phyloP scores from a whole-genome alignment of 1,140 invertebrate genomes.

The Drosophila sucinea region DNA sequence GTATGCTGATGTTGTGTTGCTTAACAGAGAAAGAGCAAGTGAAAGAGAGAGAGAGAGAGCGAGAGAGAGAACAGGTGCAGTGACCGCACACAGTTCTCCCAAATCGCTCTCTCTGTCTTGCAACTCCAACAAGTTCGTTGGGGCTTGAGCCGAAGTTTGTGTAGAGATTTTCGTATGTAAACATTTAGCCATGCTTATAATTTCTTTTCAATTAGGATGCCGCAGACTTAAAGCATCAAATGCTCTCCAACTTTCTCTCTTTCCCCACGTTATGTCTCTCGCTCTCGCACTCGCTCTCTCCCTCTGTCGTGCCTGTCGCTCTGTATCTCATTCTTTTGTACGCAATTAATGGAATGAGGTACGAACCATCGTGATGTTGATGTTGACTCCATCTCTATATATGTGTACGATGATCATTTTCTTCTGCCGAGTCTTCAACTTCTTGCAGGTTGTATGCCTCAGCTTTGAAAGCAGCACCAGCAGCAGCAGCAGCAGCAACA shows the following conservation, averaged over 20 bases:
- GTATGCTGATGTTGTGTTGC: slow-evolving; percentile 1
- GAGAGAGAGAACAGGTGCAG: slow-evolving; percentile 14
- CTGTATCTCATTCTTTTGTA: slow-evolving; percentile 23
- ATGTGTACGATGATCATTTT: slow-evolving; percentile 32
- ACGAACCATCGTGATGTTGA: slow-evolving; percentile 25
- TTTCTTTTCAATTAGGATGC: slow-evolving; percentile 56
- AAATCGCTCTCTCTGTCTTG: slow-evolving; percentile 7
- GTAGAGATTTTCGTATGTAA: slow-evolving; percentile 54
- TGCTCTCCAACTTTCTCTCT: slow-evolving; percentile 48
- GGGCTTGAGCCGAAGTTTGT: slow-evolving; percentile 50
- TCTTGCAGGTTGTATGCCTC: slow-evolving; percentile 34
- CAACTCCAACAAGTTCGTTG: slow-evolving; percentile 58
- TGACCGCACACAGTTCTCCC: slow-evolving; percentile 1
- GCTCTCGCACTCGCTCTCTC: neutral
- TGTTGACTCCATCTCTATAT: slow-evolving; percentile 18
- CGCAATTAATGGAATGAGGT: slow-evolving; percentile 11
- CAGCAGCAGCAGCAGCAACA: slow-evolving; percentile 10
- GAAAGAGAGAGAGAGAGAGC: slow-evolving; percentile 8
- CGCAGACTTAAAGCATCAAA: slow-evolving; percentile 16
- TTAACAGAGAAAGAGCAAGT: slow-evolving; percentile 19
- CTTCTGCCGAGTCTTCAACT: slow-evolving; percentile 3
- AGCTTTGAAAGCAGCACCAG: slow-evolving; percentile 26
- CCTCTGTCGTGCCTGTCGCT: slow-evolving; percentile 22
- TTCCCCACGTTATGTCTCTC: slow-evolving; percentile 13
- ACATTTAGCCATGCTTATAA: slow-evolving; percentile 54